These are phyloP conservation scores for Planiliza haematocheilus DNA, from an alignment of 2,113 vertebrate species.

Conservation along the genomic window DNA sequence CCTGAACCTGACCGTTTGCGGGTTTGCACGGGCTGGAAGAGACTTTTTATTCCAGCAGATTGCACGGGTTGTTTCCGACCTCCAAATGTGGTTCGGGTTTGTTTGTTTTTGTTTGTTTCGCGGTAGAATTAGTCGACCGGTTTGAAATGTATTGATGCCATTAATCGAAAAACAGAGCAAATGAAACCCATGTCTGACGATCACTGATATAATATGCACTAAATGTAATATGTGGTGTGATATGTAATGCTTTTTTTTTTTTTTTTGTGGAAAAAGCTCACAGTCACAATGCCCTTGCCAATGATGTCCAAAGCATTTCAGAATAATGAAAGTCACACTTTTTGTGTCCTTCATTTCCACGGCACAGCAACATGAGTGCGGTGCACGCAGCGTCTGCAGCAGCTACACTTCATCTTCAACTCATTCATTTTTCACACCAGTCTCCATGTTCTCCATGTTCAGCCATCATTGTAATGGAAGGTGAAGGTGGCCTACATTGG, in stretches of 20 bases:
- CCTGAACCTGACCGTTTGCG: constrained; percentile 24
- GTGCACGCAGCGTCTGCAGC: constrained; percentile 41
- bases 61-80: neutral
- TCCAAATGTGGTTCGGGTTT: neutral
- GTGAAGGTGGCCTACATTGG: constrained; percentile 77
- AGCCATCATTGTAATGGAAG: constrained; percentile 76
- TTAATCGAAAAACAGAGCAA: constrained; percentile 2
- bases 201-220: neutral
- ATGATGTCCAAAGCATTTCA: constrained; percentile 16
- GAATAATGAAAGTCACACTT: constrained; percentile 23
- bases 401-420: constrained; percentile 52
- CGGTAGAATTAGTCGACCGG: neutral
- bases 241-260: neutral
- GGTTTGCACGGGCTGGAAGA: neutral
- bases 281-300: constrained; percentile 22
- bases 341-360: constrained; percentile 36
- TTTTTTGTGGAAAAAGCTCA: neutral
- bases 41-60: neutral
- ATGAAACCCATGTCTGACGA: neutral
- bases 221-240: neutral
- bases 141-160: constrained; percentile 10
- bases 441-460: constrained; percentile 52
- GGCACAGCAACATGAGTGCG: constrained; percentile 36
- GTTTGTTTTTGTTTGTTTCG: constrained; percentile 5
- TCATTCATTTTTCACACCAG: constrained; percentile 72